phyloP scores from a whole-genome alignment of 1,140 invertebrate species.

The Aphelenchoides avenae region DNA sequence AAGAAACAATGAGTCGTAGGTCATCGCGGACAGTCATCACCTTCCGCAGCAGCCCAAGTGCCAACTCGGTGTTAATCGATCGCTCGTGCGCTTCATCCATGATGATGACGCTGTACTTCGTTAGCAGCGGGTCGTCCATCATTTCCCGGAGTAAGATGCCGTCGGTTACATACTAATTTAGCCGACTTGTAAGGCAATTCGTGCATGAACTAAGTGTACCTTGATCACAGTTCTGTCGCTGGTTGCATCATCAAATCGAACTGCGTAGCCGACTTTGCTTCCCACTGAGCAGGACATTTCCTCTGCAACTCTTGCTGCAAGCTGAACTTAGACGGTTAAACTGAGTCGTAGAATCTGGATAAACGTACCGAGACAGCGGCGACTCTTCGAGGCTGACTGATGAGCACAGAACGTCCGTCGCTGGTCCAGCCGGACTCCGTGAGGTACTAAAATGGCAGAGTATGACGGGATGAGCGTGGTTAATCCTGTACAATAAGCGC shows the following conservation, averaged over 20 bases:
- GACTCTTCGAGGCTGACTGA: slow-evolving; percentile 85
- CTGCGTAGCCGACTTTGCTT: slow-evolving; percentile 81
- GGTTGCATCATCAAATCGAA: slow-evolving; percentile 79
- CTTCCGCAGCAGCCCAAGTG: slow-evolving; percentile 91
- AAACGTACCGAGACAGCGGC: slow-evolving; percentile 72
- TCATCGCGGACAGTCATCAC: slow-evolving; percentile 93
- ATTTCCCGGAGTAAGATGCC: slow-evolving; percentile 48
- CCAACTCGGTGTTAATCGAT: slow-evolving; percentile 86
- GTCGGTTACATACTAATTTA: slow-evolving; percentile 72
- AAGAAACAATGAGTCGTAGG: slow-evolving; percentile 75
- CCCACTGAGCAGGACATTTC: slow-evolving; percentile 76
- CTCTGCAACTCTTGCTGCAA: slow-evolving; percentile 82
- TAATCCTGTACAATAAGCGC: too few species aligned
- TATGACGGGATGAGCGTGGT: neutral
- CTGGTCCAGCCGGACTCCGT: slow-evolving; percentile 78
- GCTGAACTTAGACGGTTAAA: slow-evolving; percentile 56
- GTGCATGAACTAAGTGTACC: slow-evolving; percentile 62
- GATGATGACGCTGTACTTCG: slow-evolving; percentile 68
- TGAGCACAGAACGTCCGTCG: slow-evolving; percentile 69
- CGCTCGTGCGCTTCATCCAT: slow-evolving; percentile 97
- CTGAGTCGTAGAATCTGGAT: slow-evolving; percentile 14
- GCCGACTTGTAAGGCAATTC: slow-evolving; percentile 63
- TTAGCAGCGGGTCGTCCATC: slow-evolving; percentile 33
- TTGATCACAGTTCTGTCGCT: slow-evolving; percentile 75
- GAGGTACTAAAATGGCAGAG: slow-evolving; percentile 69